These are phyloP conservation scores for Tipula unca DNA, from an alignment of 2,888 invertebrate species.

Conservation along the genomic window DNA sequence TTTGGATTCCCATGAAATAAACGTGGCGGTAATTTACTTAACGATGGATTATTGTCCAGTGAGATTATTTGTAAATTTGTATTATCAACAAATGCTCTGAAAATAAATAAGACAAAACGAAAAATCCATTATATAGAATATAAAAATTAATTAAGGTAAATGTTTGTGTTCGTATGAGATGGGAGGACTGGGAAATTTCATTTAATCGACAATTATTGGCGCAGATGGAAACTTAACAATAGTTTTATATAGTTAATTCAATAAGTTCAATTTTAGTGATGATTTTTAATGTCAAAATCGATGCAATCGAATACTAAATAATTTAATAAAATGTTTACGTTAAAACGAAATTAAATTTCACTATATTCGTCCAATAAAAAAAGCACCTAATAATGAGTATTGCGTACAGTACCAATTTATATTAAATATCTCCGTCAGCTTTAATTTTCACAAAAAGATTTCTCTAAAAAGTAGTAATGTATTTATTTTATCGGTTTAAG, in stretches of 20 bases:
- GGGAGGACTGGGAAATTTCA: not conserved
- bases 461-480: too few species aligned
- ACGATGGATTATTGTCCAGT: slow-evolving; percentile 67
- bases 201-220: not conserved
- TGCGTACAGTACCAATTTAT: too few species aligned
- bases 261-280: too few species aligned
- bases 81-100: slow-evolving; percentile 73
- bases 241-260: not conserved
- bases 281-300: too few species aligned
- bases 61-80: slow-evolving; percentile 70
- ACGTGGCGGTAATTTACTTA: slow-evolving; percentile 67
- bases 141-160: slow-evolving; percentile 18
- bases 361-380: too few species aligned
- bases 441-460: too few species aligned
- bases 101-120: slow-evolving; percentile 15
- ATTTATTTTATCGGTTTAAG: too few species aligned
- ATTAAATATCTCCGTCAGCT: too few species aligned
- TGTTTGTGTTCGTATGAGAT: not conserved
- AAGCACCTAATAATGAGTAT: too few species aligned
- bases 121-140: not conserved
- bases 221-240: not conserved
- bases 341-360: too few species aligned
- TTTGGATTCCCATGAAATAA: slow-evolving; percentile 78
- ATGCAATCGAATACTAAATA: too few species aligned
- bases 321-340: too few species aligned